Base-by-base conservation (phyloP, 2,797 vertebrate species). In the Oryzias sinensis region DNA sequence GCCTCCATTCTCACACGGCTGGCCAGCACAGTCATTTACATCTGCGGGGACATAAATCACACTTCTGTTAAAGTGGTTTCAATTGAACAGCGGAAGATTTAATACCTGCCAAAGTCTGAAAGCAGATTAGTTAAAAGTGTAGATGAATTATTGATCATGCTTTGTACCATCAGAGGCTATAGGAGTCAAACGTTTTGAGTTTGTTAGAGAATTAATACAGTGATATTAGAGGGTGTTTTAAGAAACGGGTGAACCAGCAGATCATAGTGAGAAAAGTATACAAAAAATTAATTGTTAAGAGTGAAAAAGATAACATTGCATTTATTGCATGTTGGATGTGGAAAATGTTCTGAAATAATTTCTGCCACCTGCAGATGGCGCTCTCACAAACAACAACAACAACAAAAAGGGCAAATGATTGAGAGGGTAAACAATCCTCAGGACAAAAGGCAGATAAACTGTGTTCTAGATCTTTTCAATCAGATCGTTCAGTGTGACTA, bases 1-100 rank as follows among this genome's bases (percentile, higher is more conserved):
- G n/a, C 93, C 94, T 6, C 94, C 89, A 0, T 95, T 95, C 80
- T 88, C 83, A 62, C 93, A 96, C 0, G 94, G 93, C 54, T 90
- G 84, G 0, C 62, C 85, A 0, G 79, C 87, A 43, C 95, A 96
- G 66, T 94, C 91, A 0, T 93, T 93, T 43, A 88, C 82, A 74
- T 88, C 93, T 93, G 70, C 20, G 48, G 56, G 51, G 43, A 80
- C 46, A 86, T 0, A 14, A 58, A 49, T 4, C 22, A 17, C n/a
- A 42, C 14, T 0, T 11, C 54, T 17, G 65, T 7, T 16, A 0
- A 11, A 37, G 29, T 37, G 33, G 33, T 37, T 37, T 37, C 33
- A 37, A 13, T 11, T 11, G 9, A 37, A 37, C 33, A 37, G 9
- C 1, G 9, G 33, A 37, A 37, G 33, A 37, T 37, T 11, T 37